A percentile compares a stretch with the other conserved stretches of the same genome.
These are phyloP conservation scores for Sylvilagus floridanus DNA, from an alignment of 2,797 vertebrate species.

Conservation along the genomic window DNA sequence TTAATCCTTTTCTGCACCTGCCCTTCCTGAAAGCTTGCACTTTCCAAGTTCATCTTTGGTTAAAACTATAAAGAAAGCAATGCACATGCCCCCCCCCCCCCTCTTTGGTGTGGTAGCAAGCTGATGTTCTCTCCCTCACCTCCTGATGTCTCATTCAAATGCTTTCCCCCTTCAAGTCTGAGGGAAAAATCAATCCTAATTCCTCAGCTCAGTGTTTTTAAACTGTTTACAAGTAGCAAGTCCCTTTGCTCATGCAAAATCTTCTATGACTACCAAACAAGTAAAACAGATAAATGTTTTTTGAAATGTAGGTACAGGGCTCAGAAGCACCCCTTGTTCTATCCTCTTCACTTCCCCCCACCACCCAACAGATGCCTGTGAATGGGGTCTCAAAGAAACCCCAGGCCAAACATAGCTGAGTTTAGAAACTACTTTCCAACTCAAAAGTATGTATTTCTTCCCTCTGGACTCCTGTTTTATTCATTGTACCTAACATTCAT, in stretches of 20 bases:
- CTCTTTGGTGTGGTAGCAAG: background rate
- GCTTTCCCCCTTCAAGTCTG: background rate
- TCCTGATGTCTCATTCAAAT: background rate
- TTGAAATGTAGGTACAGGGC: background rate
- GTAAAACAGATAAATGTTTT: background rate
- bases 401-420: background rate
- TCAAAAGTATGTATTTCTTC: conserved; percentile 15
- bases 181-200: too few species aligned
- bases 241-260: background rate
- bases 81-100: too few species aligned
- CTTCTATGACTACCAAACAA: background rate
- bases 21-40: background rate
- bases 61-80: background rate
- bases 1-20: background rate
- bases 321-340: background rate
- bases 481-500: background rate
- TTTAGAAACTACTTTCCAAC: background rate
- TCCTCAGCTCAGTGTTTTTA: background rate
- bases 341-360: background rate
- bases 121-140: background rate
- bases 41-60: background rate
- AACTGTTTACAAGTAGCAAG: background rate
- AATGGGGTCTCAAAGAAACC: background rate
- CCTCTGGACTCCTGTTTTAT: background rate
- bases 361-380: background rate